Evolutionary conservation across 2,797 vertebrate genomes (phyloP).

Genomic region (Darevskia nairensis): DNA sequence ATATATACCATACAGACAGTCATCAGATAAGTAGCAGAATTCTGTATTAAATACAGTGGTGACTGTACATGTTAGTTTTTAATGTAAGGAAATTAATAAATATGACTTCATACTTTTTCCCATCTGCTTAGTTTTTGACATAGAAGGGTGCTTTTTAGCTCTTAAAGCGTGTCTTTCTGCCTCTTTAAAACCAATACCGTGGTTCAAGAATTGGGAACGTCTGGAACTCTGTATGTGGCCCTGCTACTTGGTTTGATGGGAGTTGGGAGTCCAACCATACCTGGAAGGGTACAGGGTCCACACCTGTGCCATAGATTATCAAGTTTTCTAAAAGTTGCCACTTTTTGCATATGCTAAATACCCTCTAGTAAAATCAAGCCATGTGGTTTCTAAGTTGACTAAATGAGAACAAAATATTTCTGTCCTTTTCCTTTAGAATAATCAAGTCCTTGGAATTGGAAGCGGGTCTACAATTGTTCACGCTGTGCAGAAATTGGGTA

Average conservation of each 20-base stretch:
- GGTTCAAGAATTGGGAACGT: too few relatives aligned
- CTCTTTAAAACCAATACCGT: neutral
- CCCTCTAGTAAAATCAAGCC: neutral
- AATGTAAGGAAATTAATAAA: neutral
- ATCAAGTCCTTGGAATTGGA: constrained; percentile 95
- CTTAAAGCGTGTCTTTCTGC: neutral
- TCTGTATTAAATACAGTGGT: neutral
- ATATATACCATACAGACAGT: neutral
- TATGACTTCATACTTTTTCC: neutral
- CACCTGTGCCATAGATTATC: neutral
- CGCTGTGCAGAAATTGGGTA: constrained; percentile 93
- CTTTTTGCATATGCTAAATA: neutral
- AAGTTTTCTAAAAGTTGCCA: neutral
- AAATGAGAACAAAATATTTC: neutral
- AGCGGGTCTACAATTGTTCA: constrained; percentile 98
- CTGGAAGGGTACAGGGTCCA: too few relatives aligned
- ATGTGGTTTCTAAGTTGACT: too few relatives aligned
- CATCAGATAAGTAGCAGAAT: neutral
- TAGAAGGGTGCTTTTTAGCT: neutral
- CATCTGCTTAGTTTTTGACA: neutral
- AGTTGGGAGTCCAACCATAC: fast-evolving
- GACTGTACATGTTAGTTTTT: neutral
- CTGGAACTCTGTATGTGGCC: too few relatives aligned
- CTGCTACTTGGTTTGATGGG: too few relatives aligned
- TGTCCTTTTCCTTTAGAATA: constrained; percentile 82